These are phyloP conservation scores for Crypturellus undulatus DNA, from an alignment of 2,113 vertebrate species.

Conservation along the genomic window DNA sequence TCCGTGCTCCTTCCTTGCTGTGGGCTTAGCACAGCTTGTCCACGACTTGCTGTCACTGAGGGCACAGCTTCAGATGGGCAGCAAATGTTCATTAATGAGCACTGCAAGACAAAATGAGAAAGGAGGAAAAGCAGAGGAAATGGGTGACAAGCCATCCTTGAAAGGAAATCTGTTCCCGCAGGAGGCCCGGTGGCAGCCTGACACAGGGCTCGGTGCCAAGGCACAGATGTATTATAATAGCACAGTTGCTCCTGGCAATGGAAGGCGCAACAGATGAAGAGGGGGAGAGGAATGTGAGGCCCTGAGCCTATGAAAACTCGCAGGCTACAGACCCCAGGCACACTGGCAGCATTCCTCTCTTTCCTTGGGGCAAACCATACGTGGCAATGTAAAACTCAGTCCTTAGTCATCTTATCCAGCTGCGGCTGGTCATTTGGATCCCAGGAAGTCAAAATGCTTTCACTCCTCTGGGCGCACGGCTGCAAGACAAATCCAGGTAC, in stretches of 20 bases:
- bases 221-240: not conserved
- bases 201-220: not conserved
- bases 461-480: not conserved
- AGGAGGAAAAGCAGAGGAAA: not conserved
- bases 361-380: not conserved
- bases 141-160: rapidly evolving
- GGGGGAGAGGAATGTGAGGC: not conserved
- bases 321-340: not conserved
- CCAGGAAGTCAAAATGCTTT: not conserved
- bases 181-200: not conserved
- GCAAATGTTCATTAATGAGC: not conserved
- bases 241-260: not conserved
- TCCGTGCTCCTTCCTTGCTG: not conserved
- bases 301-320: not conserved
- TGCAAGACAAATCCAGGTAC: not conserved
- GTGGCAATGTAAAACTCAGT: not conserved
- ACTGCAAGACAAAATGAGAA: not conserved
- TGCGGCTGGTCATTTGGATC: not conserved
- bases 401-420: not conserved
- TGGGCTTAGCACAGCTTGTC: not conserved
- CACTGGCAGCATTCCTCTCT: not conserved
- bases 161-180: rapidly evolving
- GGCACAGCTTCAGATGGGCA: not conserved
- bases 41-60: not conserved
- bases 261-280: not conserved